Percentiles rank a stretch among this genome's conserved stretches.
Conservation (phyloP, 2,888 invertebrate species). For the Drosophila barbarae region DNA sequence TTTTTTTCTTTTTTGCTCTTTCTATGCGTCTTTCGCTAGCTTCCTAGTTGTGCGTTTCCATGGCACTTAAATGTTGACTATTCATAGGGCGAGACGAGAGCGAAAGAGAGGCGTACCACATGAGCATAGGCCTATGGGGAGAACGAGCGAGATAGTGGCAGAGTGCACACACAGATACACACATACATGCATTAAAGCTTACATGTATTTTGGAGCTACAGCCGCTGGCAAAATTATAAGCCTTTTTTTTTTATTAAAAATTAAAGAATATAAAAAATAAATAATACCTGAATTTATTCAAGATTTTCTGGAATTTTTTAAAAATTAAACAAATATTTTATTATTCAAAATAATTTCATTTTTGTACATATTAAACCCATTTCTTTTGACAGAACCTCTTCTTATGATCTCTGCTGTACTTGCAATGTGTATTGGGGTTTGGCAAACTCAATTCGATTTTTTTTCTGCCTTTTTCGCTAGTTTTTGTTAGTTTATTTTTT, state of each 20-base stretch:
- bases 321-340: too few relatives aligned
- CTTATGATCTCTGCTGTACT: constrained; percentile 6
- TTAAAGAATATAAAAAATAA: neutral
- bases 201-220: constrained; percentile 7
- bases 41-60: constrained; percentile 28
- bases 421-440: constrained; percentile 38
- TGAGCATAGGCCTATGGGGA: constrained; percentile 33
- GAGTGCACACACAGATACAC: neutral
- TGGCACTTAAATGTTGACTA: constrained; percentile 32
- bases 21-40: constrained; percentile 10
- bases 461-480: constrained; percentile 21
- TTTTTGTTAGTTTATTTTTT: constrained; percentile 14
- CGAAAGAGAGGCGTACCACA: constrained; percentile 9
- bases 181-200: neutral
- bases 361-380: neutral
- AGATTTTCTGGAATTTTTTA: too few relatives aligned
- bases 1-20: constrained; percentile 20
- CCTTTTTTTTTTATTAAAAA: neutral
- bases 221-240: neutral
- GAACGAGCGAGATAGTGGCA: constrained; percentile 11
- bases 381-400: neutral
- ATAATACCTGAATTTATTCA: too few relatives aligned
- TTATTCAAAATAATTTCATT: fast-evolving
- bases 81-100: constrained; percentile 14
- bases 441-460: constrained; percentile 29